A percentile compares a stretch with the other conserved stretches of the same genome.
phyloP scores from a whole-genome alignment of 35 echinoderm and acorn worm species.

The Patiria miniata region DNA sequence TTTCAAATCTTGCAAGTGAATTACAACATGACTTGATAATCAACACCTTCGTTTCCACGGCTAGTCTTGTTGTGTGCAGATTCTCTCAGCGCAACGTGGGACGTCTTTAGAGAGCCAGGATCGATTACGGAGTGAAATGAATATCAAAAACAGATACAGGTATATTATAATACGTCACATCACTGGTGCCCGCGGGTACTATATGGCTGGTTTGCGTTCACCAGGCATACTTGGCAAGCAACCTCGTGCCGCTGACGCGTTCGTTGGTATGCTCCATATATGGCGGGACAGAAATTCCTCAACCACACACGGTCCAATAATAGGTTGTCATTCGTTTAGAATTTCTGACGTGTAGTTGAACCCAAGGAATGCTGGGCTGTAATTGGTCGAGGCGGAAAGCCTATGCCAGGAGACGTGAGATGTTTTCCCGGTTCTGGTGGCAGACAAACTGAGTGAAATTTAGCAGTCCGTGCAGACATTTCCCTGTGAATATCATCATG shows the following conservation, averaged over 20 bases:
- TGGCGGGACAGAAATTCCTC: constrained; percentile 23
- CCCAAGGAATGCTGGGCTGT: neutral
- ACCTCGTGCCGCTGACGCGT: neutral
- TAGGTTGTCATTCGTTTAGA: neutral
- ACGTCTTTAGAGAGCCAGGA: too few species aligned
- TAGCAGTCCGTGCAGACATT: neutral
- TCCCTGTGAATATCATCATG: neutral
- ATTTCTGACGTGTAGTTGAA: constrained; percentile 6
- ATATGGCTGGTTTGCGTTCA: too few species aligned
- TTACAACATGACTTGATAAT: too few species aligned
- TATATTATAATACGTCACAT: too few species aligned
- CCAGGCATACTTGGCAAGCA: neutral
- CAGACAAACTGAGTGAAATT: neutral
- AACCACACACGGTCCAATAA: neutral
- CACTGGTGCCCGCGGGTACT: too few species aligned
- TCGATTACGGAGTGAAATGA: too few species aligned
- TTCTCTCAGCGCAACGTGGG: too few species aligned
- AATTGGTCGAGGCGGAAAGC: neutral
- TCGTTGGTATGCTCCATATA: constrained; percentile 12
- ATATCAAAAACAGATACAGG: too few species aligned
- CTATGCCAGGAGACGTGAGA: neutral
- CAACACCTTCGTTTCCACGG: too few species aligned
- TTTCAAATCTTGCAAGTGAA: too few species aligned
- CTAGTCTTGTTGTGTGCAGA: too few species aligned
- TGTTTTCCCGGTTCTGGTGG: neutral